phyloP scores from a whole-genome alignment of 2,113 vertebrate genomes.

The cattle (Bos taurus) region DNA sequence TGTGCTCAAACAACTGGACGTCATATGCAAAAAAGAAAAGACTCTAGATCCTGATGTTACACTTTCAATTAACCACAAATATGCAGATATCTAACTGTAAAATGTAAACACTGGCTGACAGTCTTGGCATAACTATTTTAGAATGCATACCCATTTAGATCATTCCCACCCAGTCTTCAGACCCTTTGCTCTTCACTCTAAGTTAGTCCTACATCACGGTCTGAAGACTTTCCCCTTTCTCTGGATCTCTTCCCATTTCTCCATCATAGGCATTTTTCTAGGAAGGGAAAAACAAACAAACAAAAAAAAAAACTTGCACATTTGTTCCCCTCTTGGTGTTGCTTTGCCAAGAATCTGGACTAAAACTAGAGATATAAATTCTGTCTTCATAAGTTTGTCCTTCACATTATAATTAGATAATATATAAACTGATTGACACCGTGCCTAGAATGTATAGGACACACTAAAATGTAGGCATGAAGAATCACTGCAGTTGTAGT shows the following conservation, averaged over 20 bases:
- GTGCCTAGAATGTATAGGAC: neutral
- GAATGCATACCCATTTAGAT: neutral
- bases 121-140: neutral
- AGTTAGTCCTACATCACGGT: no score
- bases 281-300: neutral
- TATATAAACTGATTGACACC: neutral
- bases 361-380: neutral
- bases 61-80: neutral
- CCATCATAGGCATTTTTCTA: neutral
- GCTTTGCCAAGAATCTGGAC: neutral
- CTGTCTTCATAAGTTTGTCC: neutral
- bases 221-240: neutral
- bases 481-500: neutral
- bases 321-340: neutral
- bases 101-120: neutral
- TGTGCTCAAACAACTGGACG: neutral
- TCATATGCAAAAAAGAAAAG: neutral
- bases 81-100: neutral
- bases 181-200: neutral
- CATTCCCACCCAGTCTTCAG: neutral
- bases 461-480: neutral
- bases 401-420: neutral
- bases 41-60: neutral
- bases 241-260: neutral
- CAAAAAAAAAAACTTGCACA: no score